Evolutionary conservation across 1,140 invertebrate genomes (phyloP), one percentile per base, ranked within the genome.

Genomic region (Papilio polyxenes): DNA sequence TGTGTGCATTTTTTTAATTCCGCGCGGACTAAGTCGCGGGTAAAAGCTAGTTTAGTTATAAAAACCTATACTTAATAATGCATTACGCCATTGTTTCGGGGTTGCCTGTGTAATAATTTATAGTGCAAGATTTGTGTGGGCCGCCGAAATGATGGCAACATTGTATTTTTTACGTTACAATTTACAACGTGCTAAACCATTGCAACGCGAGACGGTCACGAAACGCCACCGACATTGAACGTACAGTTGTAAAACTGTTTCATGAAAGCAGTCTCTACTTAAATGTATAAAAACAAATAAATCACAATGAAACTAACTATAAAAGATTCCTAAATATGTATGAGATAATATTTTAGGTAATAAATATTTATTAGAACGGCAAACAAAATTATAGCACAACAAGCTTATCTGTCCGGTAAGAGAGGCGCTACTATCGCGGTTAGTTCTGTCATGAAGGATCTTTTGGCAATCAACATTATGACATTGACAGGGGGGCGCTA

Each of bases 181-280:
- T 92, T 92, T 92, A 92, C 83, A 91, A 91, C 85, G 88, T 89
- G 89, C 85, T 92, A 92, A 92, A 90, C 90, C 91, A 72, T 56
- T 87, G 84, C 82, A 87, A 85, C 86, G 83, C 79, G 85, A 44
- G 82, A 75, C 77, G 82, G 90, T 90, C 90, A 92, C 91, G 91
- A 87, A 89, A 83, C 81, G 65, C 75, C 86, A 17, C 62, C 81
- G 31, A 65, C 84, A 83, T 85, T 83, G 86, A 85, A 83, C 74
- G 62, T 79, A 69, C 76, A 75, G 82, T 40, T 84, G 83, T 84
- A 84, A 84, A 84, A 78, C 76, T 82, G 76, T 74, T 82, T 81
- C 83, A 49, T 53, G n/a, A 82, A 82, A 81, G 69, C 23, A 77
- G 69, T 81, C 79, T 76, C 53, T 83, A 77, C 69, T 20, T 72